phyloP scores from a whole-genome alignment of 2,888 invertebrate species.

The Eurytoma californica region DNA sequence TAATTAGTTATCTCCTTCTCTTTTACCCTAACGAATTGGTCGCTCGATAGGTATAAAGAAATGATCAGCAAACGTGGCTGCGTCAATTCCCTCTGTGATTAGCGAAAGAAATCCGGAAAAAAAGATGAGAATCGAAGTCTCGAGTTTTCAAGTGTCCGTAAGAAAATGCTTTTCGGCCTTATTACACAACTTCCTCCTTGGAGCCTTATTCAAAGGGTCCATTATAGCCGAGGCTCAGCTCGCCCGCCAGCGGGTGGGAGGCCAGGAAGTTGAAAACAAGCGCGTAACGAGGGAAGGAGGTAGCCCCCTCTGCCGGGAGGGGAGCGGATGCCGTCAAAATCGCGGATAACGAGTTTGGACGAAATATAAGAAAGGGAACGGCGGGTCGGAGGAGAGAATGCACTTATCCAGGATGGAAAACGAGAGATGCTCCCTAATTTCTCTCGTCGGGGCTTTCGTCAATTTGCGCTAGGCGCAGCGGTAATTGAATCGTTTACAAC shows the following conservation, averaged over 20 bases:
- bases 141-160: neutral
- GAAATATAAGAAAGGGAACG: slow-evolving; percentile 39
- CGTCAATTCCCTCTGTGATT: too few species aligned
- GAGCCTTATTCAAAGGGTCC: neutral
- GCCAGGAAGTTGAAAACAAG: slow-evolving; percentile 36
- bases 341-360: slow-evolving; percentile 43
- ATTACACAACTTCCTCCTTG: slow-evolving; percentile 14
- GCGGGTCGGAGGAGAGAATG: slow-evolving; percentile 10
- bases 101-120: neutral
- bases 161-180: slow-evolving; percentile 11
- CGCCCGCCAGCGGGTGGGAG: neutral
- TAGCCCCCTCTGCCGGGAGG: neutral
- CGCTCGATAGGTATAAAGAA: too few species aligned
- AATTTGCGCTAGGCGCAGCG: slow-evolving; percentile 30
- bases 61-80: too few species aligned
- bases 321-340: slow-evolving; percentile 17
- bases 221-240: slow-evolving; percentile 7
- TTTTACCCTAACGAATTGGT: too few species aligned
- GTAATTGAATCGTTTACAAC: slow-evolving; percentile 60
- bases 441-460: slow-evolving; percentile 45
- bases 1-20: too few species aligned
- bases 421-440: slow-evolving; percentile 46
- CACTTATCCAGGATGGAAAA: slow-evolving; percentile 45
- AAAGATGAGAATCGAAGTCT: neutral
- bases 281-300: slow-evolving; percentile 26